A percentile compares a stretch with the other conserved stretches of the same genome.
Conservation (phyloP, 2,797 vertebrate species). For the Chrosomus eos region DNA sequence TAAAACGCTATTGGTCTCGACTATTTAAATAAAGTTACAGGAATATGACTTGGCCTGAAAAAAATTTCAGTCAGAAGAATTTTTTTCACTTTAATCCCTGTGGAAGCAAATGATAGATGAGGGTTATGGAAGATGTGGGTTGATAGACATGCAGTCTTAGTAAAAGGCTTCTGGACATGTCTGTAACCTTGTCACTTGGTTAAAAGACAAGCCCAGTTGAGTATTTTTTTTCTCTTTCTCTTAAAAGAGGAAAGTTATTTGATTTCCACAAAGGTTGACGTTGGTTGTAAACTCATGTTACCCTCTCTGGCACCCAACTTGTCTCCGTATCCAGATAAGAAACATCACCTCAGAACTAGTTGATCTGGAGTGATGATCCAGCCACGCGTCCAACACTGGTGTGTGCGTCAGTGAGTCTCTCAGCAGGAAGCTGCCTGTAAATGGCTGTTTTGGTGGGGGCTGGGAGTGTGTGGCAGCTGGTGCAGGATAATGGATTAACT, state of each 20-base stretch:
- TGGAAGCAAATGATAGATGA: not conserved
- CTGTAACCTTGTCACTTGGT: not conserved
- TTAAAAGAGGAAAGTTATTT: conserved; percentile 3
- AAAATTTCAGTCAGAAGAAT: no score
- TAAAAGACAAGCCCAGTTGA: conserved; percentile 29
- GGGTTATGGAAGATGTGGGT: not conserved
- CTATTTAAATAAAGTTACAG: no score
- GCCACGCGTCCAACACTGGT: not conserved
- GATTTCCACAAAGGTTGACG: not conserved
- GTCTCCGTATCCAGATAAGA: not conserved
- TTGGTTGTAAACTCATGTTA: not conserved
- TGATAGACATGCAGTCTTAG: conserved; percentile 24
- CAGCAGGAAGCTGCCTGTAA: conserved; percentile 56
- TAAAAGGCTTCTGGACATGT: conserved; percentile 4
- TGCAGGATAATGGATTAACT: conserved; percentile 78
- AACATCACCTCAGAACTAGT: not conserved
- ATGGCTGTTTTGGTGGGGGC: conserved; percentile 57
- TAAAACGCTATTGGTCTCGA: no score
- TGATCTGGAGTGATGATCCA: conserved; percentile 1
- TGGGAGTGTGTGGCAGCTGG: conserved; percentile 75
- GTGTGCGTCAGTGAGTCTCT: conserved; percentile 28
- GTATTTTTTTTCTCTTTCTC: not conserved
- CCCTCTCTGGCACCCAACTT: conserved; percentile 2
- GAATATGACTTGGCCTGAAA: no score
- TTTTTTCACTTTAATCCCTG: no score